Evolutionary conservation across 2,888 invertebrate genomes (phyloP).

Genomic region (Drosophila meridiana): DNA sequence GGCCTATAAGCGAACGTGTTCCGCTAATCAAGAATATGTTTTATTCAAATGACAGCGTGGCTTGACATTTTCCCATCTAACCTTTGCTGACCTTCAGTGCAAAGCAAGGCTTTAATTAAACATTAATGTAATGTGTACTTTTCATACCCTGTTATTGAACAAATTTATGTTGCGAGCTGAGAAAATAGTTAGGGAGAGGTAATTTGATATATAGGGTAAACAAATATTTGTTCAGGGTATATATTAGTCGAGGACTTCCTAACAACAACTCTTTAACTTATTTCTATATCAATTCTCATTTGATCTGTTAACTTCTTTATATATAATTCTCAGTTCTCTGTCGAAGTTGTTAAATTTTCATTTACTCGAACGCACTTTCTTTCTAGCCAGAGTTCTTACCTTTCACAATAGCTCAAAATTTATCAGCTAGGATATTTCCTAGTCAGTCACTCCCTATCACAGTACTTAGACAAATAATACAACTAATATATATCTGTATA

Average conservation of each 20-base stretch:
- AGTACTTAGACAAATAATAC: neutral
- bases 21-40: neutral
- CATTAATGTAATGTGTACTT: neutral
- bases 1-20: constrained; percentile 1
- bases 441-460: neutral
- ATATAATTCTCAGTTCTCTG: no score
- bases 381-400: no score
- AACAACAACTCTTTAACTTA: neutral
- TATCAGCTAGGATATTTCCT: neutral
- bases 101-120: neutral
- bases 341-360: neutral
- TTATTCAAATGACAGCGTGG: constrained; percentile 6
- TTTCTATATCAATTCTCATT: neutral
- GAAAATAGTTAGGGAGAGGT: neutral
- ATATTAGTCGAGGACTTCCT: neutral
- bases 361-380: neutral
- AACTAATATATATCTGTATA: neutral
- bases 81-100: neutral
- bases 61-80: constrained; percentile 1
- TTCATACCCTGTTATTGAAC: neutral
- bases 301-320: no score
- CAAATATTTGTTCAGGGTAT: neutral
- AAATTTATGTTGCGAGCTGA: neutral
- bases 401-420: neutral
- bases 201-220: neutral